phyloP scores from a whole-genome alignment of 2,888 invertebrate species.

The Cactoblastis cactorum region DNA sequence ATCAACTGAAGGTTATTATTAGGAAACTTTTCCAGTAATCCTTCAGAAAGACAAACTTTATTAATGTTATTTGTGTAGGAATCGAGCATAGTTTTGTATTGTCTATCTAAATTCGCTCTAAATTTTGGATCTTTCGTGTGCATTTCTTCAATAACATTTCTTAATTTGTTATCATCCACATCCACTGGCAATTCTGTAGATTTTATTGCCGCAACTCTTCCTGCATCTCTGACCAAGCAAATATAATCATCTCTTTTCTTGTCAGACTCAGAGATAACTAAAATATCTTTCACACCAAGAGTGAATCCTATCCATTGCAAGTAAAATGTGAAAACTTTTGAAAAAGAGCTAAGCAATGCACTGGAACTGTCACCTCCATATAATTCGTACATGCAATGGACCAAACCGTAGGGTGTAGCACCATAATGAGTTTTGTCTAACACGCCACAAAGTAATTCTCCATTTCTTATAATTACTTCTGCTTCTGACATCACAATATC shows the following conservation, averaged over 20 bases:
- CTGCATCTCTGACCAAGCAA: conserved; percentile 80
- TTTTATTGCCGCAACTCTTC: conserved; percentile 81
- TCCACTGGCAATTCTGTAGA: conserved; percentile 84
- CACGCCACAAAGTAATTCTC: conserved; percentile 93
- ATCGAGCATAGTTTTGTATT: conserved; percentile 90
- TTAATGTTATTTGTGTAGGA: conserved; percentile 94
- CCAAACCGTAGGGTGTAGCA: conserved; percentile 94
- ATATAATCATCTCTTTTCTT: conserved; percentile 84
- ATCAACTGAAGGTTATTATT: conserved; percentile 98
- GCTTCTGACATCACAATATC: conserved; percentile 90
- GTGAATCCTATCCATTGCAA: conserved; percentile 96
- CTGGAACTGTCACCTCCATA: conserved; percentile 94
- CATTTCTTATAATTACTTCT: conserved; percentile 91
- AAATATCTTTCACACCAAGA: conserved; percentile 95
- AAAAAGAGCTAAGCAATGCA: conserved; percentile 91
- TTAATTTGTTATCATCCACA: conserved; percentile 78
- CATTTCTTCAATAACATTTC: conserved; percentile 84
- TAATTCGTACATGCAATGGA: conserved; percentile 96
- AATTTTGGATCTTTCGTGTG: conserved; percentile 87
- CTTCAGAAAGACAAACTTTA: conserved; percentile 89
- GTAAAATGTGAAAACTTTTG: conserved; percentile 94
- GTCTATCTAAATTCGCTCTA: conserved; percentile 88
- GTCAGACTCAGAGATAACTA: conserved; percentile 87
- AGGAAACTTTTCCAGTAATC: conserved; percentile 93
- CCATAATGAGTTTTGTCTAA: conserved; percentile 98